Base-by-base conservation (phyloP, 2,113 vertebrate genomes). In the Cepphus grylle region DNA sequence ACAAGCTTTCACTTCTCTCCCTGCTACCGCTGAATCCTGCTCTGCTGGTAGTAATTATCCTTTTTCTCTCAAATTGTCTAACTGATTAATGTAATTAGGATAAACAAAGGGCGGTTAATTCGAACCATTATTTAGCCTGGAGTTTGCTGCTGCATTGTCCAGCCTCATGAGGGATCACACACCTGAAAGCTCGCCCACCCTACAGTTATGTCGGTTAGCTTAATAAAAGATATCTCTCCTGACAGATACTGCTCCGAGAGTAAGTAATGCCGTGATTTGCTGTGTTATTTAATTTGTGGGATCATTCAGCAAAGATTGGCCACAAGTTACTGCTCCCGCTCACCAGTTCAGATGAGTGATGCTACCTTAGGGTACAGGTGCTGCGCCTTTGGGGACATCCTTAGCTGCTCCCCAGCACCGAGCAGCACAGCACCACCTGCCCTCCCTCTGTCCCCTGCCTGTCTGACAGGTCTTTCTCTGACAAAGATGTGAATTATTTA, bases 51-150 rank as follows among this genome's bases (percentile, higher is more conserved):
- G 87, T 77, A 97, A 93, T 95, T 96, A 94, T 53, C 84, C 52
- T 69, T 88, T 84, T 76, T 85, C 53, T 77, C 81, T 94, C 71
- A 73, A 94, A 95, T 93, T 94, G 49, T 66, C 85, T 69, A 53
- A 73, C 50, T 91, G 92, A 73, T 94, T 96, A 76, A 94, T 80
- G 87, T 80, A 94, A 96, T 96, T 94, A 92, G 71, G 50, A 40
- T 82, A 83, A 95, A 95, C 81, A 91, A 92, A 91, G 62, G 45
- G n/a, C 49, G 77, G 55, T 73, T 93, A 93, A 93, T 95, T 94
- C 50, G 47, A 95, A 79, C 34, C 17, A 8, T 76, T 90, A 3
- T 94, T 94, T 93, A 90, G 67, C 67, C 65, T 76, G 74, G 66
- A 69, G 58, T 90, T 76, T 69, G 43, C 74, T 90, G 40, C 25